Base-by-base conservation (phyloP, 2,113 vertebrate species). In the Chunga burmeisteri region DNA sequence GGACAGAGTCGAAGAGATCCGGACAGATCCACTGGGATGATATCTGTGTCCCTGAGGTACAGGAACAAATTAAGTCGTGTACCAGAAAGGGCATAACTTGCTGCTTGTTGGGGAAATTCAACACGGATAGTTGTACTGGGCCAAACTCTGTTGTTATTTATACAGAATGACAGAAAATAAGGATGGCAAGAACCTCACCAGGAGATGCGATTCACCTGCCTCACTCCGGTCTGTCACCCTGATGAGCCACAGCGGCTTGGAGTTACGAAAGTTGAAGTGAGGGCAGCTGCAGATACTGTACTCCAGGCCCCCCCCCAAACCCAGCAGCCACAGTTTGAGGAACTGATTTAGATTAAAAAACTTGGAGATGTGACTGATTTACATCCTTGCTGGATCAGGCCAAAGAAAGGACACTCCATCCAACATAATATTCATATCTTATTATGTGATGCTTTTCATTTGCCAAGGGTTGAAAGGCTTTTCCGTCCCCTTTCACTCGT, bases 101-200 rank as follows among this genome's bases (percentile, higher is more conserved):
- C 9, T 18, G 38, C 15, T 20, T 23, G 38, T 63, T 88, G 56
- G 19, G 32, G 34, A 88, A 72, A 53, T 75, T 20, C n/a, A 66
- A 30, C 40, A 47, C 0, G 1, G 32, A 8, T 1, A 62, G 34
- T 4, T 50, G n/a, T 58, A 34, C 13, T 2, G 9, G 22, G 32
- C 32, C 62, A 70, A 75, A 55, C 10, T 63, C 49, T 68, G 25
- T 8, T 53, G 19, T 56, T 36, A 25, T 61, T 75, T 67, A 18
- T 23, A 46, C 13, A 75, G 61, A 68, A 36, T 23, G 30, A 32
- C 34, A 80, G 61, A 80, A 82, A 90, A 61, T 2, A 79, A 3
- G 9, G 23, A 29, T 42, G 40, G 14, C 34, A 91, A 40, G 84
- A 49, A 81, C 12, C 38, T 92, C 77, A 42, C 18, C 30, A 16